Percentiles rank a stretch among this genome's conserved stretches.
Evolutionary conservation across 2,113 vertebrate genomes (phyloP).

Genomic region (Paramisgurnus dabryanus): DNA sequence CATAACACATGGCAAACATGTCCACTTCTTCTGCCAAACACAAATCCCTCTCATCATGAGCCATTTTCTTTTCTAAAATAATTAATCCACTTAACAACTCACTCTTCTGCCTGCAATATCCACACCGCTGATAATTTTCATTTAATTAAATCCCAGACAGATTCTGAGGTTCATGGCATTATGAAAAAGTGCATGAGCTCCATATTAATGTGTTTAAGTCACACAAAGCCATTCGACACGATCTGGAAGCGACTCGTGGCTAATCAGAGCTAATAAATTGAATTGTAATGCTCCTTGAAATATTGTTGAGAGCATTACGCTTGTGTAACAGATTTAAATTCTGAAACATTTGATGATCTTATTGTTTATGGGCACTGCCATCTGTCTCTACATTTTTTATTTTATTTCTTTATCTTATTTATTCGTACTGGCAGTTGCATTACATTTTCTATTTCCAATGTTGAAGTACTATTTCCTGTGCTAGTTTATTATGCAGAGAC

Average conservation of each 20-base stretch:
- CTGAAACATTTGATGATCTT: constrained; percentile 12
- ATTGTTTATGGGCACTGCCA: not conserved
- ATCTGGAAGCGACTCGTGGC: constrained; percentile 8
- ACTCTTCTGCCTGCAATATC: constrained; percentile 23
- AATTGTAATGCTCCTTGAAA: constrained; percentile 34
- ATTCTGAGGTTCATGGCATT: constrained; percentile 40
- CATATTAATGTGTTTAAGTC: constrained; percentile 45
- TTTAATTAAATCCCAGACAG: constrained; percentile 59
- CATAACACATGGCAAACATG: not conserved
- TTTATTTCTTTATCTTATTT: not conserved
- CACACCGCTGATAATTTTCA: constrained; percentile 47
- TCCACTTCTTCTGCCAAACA: constrained; percentile 36
- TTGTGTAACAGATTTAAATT: constrained; percentile 7
- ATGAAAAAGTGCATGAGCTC: constrained; percentile 43
- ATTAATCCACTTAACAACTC: constrained; percentile 59
- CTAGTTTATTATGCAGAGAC: no score
- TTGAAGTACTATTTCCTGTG: no score
- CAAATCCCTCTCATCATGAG: constrained; percentile 4
- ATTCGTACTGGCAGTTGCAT: not conserved
- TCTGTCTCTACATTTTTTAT: not conserved
- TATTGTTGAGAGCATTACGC: constrained; percentile 17
- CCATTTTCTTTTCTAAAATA: constrained; percentile 47
- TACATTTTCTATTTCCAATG: not conserved
- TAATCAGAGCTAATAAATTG: constrained; percentile 37
- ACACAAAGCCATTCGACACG: constrained; percentile 10